These are phyloP conservation scores for Charina bottae DNA, from an alignment of 2,113 vertebrate genomes.

Conservation along the genomic window DNA sequence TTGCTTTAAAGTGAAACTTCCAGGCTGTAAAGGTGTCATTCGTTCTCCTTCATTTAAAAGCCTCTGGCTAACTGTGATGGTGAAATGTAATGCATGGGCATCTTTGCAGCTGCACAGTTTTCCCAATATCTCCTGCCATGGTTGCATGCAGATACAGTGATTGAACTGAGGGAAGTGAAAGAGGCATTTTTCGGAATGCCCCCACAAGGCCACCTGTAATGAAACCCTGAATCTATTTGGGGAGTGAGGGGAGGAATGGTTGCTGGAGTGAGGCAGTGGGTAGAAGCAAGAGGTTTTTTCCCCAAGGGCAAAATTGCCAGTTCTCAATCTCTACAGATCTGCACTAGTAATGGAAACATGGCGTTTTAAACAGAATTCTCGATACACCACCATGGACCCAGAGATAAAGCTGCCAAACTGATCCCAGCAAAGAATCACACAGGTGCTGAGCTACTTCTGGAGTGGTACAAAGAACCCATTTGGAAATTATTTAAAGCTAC, in stretches of 20 bases:
- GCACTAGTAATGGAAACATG: neutral
- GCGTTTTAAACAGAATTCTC: neutral
- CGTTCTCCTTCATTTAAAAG: neutral
- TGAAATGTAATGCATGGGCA: neutral
- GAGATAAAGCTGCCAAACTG: neutral
- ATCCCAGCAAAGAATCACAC: neutral
- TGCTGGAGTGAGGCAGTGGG: neutral
- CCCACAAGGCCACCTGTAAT: neutral
- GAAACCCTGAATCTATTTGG: neutral
- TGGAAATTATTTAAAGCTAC: neutral
- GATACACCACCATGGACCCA: neutral
- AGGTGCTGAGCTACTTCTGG: neutral
- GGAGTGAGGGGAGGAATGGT: neutral
- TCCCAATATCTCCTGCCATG: neutral
- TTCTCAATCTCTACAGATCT: neutral
- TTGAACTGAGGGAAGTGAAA: neutral
- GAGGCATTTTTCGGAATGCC: neutral
- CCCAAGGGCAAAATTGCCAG: neutral
- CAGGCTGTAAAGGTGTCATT: too few species aligned
- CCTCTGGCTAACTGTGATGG: neutral
- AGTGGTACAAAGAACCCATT: neutral
- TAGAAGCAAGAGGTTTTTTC: neutral
- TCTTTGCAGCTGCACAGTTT: neutral
- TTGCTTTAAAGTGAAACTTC: too few species aligned
- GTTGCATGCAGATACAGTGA: neutral